Percentiles rank a stretch among this genome's conserved stretches.
These are phyloP conservation scores for Ictalurus furcatus DNA, from an alignment of 2,113 vertebrate genomes.

Conservation along the genomic window DNA sequence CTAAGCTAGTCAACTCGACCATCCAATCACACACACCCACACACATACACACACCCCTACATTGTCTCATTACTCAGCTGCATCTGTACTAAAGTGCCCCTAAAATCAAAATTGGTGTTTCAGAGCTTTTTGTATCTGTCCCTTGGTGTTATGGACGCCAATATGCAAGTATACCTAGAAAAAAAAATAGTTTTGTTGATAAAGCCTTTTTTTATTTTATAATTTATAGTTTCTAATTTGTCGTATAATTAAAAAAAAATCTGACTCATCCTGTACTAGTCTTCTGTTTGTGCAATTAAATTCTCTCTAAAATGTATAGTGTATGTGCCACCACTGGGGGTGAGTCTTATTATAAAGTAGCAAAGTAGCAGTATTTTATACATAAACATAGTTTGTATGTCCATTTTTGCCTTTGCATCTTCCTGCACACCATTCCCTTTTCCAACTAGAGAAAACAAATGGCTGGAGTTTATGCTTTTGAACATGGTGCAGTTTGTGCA, in stretches of 20 bases:
- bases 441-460: neutral
- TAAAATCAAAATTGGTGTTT: neutral
- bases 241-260: neutral
- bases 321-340: neutral
- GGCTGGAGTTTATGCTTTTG: neutral
- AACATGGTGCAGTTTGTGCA: neutral
- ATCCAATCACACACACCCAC: neutral
- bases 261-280: neutral
- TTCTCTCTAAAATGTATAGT: neutral
- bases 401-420: neutral
- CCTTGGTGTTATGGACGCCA: neutral
- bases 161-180: neutral
- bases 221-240: too few relatives aligned
- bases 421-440: too few relatives aligned
- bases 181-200: neutral
- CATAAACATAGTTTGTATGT: neutral
- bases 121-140: neutral
- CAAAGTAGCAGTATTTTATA: neutral
- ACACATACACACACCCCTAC: neutral
- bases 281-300: neutral
- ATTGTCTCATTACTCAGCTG: neutral
- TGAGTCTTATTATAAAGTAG: neutral
- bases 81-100: neutral
- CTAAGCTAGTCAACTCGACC: slow-evolving; percentile 25
- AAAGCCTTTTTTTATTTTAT: neutral